Evolutionary conservation across 2,888 invertebrate genomes (phyloP), one percentile per base, ranked within the genome.

Genomic region (Eilema griseolum): DNA sequence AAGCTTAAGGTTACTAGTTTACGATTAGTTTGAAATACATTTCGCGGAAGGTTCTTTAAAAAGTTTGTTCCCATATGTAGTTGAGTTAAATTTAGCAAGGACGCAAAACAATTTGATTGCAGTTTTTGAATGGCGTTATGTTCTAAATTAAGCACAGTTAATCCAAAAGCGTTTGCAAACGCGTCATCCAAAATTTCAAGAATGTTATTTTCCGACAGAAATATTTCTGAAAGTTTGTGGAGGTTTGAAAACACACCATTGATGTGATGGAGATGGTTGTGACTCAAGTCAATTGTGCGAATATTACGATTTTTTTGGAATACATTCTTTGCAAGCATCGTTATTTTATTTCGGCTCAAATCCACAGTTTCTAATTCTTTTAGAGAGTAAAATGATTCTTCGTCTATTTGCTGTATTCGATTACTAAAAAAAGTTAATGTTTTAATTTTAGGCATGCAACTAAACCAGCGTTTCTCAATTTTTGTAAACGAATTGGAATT

Each of bases 181-280:
- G 98, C 97, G 82, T 98, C 97, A 10, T 97, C 96, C 0, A 98
- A 97, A 81, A 99, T 96, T 87, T 98, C 98, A 41, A 98, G 92
- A 73, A 99, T 97, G 89, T 98, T 98, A 89, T 99, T 99, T 91
- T 98, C 98, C 1, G 98, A 97, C 24, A 98, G 94, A 88, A 98
- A 98, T 73, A 98, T 95, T 91, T 99, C 98, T 66, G 97, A 96
- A 31, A 99, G 93, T 75, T 97, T 97, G 0, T 97, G 97, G 66
- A 98, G 94, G 86, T 97, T 97, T 59, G 97, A 96, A 91, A 99
- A 98, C 0, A 98, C 97, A 1, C 98, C 98, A 76, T 97, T 96
- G 24, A 99, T 97, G 80, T 97, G 96, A 90, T 98, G 98, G 66
- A 99, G 96, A 89, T 98, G 98, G 92, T 99, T 99, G 89, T 98